These are phyloP conservation scores for Bambusicola thoracicus DNA, from an alignment of 2,113 vertebrate genomes.

Conservation along the genomic window DNA sequence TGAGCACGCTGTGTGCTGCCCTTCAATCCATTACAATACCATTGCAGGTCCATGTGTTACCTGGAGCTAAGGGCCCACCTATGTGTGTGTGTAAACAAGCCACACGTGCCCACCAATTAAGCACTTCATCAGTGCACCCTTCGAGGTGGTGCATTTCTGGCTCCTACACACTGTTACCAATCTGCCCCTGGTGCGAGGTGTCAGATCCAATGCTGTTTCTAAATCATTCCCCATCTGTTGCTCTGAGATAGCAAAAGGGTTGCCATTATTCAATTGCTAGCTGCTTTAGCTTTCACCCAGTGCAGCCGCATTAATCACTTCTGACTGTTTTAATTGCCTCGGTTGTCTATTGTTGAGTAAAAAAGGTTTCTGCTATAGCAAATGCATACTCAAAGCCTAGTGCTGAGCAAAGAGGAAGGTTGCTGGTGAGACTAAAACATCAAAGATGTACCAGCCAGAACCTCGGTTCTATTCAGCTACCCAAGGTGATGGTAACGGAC, in stretches of 20 bases:
- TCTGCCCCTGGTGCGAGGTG: neutral
- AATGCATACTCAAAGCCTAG: slow-evolving; percentile 7
- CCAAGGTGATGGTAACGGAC: neutral
- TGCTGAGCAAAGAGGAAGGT: neutral
- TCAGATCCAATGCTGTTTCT: slow-evolving; percentile 24
- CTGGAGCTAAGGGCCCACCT: neutral
- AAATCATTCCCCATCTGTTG: slow-evolving; percentile 53
- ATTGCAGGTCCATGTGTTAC: neutral
- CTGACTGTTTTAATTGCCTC: slow-evolving; percentile 50
- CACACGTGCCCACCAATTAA: neutral
- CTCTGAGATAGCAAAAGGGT: slow-evolving; percentile 42
- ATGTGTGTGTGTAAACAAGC: fast-evolving
- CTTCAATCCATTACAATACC: neutral
- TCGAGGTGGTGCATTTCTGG: slow-evolving; percentile 8
- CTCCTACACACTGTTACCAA: slow-evolving; percentile 16
- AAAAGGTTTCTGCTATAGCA: slow-evolving; percentile 25
- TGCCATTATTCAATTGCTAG: slow-evolving; percentile 43
- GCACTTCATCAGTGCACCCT: neutral
- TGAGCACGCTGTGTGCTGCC: neutral
- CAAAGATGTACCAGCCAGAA: neutral
- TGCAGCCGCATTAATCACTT: slow-evolving; percentile 56
- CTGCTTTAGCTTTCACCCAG: slow-evolving; percentile 52
- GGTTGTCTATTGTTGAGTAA: slow-evolving; percentile 8
- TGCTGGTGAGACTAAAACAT: neutral
- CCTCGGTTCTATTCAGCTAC: neutral